Conservation (phyloP, 2,888 invertebrate species). For the Hypsopygia costalis region DNA sequence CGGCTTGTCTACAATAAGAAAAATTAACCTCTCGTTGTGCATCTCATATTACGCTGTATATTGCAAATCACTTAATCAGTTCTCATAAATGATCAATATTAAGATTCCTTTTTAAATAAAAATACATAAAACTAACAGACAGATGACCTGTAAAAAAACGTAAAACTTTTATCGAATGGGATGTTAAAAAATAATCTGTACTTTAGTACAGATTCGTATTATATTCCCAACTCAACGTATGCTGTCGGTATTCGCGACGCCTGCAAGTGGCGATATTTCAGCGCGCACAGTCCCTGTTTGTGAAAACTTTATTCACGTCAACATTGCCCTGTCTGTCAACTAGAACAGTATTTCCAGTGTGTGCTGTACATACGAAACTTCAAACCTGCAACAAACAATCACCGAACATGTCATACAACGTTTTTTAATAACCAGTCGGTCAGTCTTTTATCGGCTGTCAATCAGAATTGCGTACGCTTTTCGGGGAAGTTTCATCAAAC, state of each 20-base stretch:
- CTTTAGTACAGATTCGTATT: no score
- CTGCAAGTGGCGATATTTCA: slow-evolving; percentile 68
- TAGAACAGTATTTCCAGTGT: slow-evolving; percentile 36
- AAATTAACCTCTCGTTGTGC: no score
- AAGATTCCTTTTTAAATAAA: no score
- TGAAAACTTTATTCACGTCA: slow-evolving; percentile 64
- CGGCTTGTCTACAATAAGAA: no score
- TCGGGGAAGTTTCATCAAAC: not conserved
- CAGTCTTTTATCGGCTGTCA: slow-evolving; percentile 1
- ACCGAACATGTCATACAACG: slow-evolving; percentile 1
- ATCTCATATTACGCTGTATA: no score
- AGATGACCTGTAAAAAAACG: no score
- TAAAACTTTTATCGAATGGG: no score
- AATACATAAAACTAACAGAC: no score
- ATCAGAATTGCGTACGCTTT: not conserved
- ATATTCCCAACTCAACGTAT: slow-evolving; percentile 38
- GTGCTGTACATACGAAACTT: slow-evolving; percentile 35
- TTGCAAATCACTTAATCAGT: no score
- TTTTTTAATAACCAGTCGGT: not conserved
- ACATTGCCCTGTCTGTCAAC: slow-evolving; percentile 53
- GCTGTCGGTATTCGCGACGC: slow-evolving; percentile 42
- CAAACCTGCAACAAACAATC: not conserved
- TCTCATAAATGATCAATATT: no score
- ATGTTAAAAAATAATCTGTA: no score
- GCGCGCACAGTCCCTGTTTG: slow-evolving; percentile 43